These are phyloP conservation scores for Rynchops niger DNA, from an alignment of 2,113 vertebrate species.

Conservation along the genomic window DNA sequence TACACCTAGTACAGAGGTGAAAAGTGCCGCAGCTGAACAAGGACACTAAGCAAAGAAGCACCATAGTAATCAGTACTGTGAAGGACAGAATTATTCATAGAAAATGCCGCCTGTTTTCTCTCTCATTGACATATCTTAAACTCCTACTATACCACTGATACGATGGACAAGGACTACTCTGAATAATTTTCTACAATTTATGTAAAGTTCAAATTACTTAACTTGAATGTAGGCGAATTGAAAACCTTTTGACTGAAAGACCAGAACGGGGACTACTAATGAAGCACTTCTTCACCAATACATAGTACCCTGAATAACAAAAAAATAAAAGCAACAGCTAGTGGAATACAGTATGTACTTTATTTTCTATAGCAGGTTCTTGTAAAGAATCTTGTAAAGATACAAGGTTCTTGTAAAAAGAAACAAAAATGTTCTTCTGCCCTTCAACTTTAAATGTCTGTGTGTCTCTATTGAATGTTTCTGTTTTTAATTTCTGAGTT, in stretches of 20 bases:
- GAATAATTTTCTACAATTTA: background rate
- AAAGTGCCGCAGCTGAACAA: background rate
- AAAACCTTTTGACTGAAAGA: background rate
- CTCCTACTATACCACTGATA: background rate
- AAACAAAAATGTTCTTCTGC: background rate
- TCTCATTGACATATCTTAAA: background rate
- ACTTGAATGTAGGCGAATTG: background rate
- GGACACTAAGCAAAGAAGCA: background rate
- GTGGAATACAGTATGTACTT: background rate
- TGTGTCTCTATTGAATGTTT: background rate
- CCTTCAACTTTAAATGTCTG: background rate
- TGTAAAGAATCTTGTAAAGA: too few species aligned
- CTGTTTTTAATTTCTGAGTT: background rate
- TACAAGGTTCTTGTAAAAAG: background rate
- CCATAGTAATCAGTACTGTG: background rate
- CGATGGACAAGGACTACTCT: background rate
- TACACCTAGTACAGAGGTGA: background rate
- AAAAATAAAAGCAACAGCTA: too few species aligned
- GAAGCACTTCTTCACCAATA: background rate
- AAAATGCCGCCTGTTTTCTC: background rate
- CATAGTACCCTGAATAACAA: background rate
- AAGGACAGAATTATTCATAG: background rate
- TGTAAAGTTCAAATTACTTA: constrained; percentile 14
- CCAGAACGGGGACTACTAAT: background rate
- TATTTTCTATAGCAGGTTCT: background rate